Evolutionary conservation across 2,888 invertebrate species (phyloP), one percentile per base, ranked within the genome.

Genomic region (Cryptophagus acutangulus): DNA sequence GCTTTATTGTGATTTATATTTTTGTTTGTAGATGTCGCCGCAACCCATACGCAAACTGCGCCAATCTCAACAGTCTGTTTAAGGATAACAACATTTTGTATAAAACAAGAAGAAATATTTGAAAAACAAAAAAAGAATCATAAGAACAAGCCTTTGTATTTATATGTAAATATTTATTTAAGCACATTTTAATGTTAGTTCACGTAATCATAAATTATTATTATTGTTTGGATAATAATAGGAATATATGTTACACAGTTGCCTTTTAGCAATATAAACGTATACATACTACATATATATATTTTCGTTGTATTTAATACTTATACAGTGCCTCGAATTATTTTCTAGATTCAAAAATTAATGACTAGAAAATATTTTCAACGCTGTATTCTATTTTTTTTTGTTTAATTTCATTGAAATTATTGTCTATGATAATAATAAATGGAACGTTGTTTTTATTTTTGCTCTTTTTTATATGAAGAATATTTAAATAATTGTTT

Each of bases 1-100:
- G 14, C 16, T 40, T 8, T 15, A 16, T 17, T 24, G 25, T 31
- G 18, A 33, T 17, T 16, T 3, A 17, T 33, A 40, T 36, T 17
- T 38, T 43, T 43, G 37, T 48, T 59, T 52, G 5, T 55, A 68
- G 68, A 61, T 64, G 57, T 64, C 66, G 30, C 65, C 65, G 3
- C 64, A 65, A 44, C 60, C 61, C 13, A 48, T 53, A 25, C 57
- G 59, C 45, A 67, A 63, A 49, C 47, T 63, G 33, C 59, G 59
- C 46, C 55, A 62, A 36, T 60, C 61, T 24, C 65, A 63, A 49
- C 62, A 62, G 44, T 62, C 61, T 24, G 54, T n/a, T n/a, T n/a
- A n/a, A n/a, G n/a, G n/a, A n/a, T n/a, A n/a, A n/a, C n/a, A n/a
- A n/a, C n/a, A n/a, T n/a, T n/a, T n/a, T n/a, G n/a, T 65, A 56